A percentile compares a stretch with the other conserved stretches of the same genome.
These are phyloP conservation scores for Streptopelia turtur DNA, from an alignment of 2,797 vertebrate species.

Conservation along the genomic window DNA sequence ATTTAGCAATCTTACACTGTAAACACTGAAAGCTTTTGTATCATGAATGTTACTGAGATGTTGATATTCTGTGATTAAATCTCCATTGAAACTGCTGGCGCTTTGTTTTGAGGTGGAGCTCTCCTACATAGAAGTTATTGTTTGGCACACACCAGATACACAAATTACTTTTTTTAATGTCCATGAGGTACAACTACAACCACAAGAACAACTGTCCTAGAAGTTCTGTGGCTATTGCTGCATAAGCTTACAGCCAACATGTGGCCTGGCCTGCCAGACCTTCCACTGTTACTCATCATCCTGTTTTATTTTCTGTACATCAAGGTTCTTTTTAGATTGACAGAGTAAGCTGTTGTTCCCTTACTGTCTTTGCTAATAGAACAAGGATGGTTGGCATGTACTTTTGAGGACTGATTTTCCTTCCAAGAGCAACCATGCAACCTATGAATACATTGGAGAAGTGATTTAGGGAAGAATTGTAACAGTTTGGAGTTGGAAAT, in stretches of 20 bases:
- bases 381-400: not conserved
- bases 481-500: not conserved
- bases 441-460: not conserved
- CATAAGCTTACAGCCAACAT: not conserved
- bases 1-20: not conserved
- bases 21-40: too few species aligned
- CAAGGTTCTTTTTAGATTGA: not conserved
- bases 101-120: not conserved
- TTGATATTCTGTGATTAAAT: not conserved
- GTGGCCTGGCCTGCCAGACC: not conserved
- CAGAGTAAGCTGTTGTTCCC: not conserved
- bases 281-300: not conserved
- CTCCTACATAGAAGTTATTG: not conserved
- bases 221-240: not conserved
- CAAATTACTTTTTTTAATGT: not conserved
- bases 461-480: accelerated
- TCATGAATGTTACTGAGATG: not conserved
- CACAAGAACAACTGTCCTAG: not conserved
- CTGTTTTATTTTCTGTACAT: not conserved
- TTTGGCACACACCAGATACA: not conserved
- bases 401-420: not conserved
- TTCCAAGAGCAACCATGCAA: not conserved
- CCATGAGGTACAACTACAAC: not conserved
- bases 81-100: not conserved
- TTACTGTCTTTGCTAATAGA: not conserved